phyloP scores from a whole-genome alignment of 2,113 vertebrate genomes.

The Hydropotes inermis region DNA sequence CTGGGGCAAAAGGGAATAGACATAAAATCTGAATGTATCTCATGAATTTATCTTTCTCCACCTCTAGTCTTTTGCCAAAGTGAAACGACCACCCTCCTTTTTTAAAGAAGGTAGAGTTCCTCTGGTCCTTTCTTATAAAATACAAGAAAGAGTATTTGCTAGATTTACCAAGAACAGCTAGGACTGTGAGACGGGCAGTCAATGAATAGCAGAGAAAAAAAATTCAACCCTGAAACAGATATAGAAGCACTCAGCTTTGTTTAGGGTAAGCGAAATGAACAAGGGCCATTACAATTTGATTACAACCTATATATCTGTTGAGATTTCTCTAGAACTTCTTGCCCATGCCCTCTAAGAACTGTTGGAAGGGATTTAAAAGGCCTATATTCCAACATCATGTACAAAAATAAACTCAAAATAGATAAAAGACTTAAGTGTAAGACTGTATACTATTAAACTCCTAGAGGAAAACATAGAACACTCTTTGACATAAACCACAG shows the following conservation, averaged over 20 bases:
- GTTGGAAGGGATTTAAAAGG: not conserved
- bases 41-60: not conserved
- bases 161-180: not conserved
- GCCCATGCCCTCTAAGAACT: not conserved
- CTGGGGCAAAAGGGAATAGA: not conserved
- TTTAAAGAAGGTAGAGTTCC: not conserved
- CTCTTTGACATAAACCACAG: not conserved
- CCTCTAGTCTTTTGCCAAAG: not conserved
- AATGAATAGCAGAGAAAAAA: not conserved
- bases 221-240: not conserved
- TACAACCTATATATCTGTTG: not conserved
- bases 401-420: not conserved
- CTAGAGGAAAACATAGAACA: not conserved
- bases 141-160: not conserved
- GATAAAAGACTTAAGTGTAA: not conserved
- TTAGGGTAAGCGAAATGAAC: not conserved
- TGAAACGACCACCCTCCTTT: not conserved
- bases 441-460: not conserved
- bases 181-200: not conserved
- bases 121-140: constrained; percentile 4
- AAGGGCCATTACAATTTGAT: not conserved
- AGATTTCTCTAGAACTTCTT: not conserved
- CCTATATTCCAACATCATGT: not conserved
- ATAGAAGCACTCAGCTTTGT: not conserved
- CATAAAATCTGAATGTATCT: not conserved